Evolutionary conservation across 2,888 invertebrate genomes (phyloP), one percentile per base, ranked within the genome.

Genomic region (Acleris sparsana): DNA sequence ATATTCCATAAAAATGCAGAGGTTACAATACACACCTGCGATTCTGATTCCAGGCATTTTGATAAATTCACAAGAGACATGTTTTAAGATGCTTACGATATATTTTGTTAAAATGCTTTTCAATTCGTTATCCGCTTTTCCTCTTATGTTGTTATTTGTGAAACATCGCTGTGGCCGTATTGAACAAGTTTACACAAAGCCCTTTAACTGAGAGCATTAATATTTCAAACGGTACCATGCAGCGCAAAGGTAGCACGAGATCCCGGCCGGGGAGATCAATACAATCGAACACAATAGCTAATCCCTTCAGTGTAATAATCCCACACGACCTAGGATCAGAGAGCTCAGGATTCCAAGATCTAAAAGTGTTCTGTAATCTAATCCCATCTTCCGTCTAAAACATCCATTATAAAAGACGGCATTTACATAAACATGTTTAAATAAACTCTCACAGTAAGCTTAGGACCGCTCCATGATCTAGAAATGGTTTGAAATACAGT

Each of bases 181-280:
- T 58, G 62, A 43, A 67, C 57, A 48, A 62, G 46, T 62, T 62
- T 33, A 33, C 62, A 58, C 62, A 58, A 61, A 56, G 60, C 51
- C 29, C 29, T 43, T 60, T 65, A 52, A 57, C 22, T 17, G 17
- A 65, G 44, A 65, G 55, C 33, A 46, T 61, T 51, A 18, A 60
- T 39, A 46, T 61, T 61, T 56, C 44, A 60, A 65, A 56, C 25
- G 46, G 65, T 52, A 65, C 61, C 52, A 60, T 61, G 60, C 61
- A 56, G 52, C 33, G 52, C 65, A 65, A 65, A 65, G 65, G 65
- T 61, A 46, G 63, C 56, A 29, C 56, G 51, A 51, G 39, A 3
- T 39, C 39, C 16, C 6, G 5, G 5, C 6, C n/a, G n/a, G 25
- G 29, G 46, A 61, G 46, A 17, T 63, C 63, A 57, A 63, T 63